Conservation (phyloP, 2,797 vertebrate species). For the Oreochromis mossambicus region DNA sequence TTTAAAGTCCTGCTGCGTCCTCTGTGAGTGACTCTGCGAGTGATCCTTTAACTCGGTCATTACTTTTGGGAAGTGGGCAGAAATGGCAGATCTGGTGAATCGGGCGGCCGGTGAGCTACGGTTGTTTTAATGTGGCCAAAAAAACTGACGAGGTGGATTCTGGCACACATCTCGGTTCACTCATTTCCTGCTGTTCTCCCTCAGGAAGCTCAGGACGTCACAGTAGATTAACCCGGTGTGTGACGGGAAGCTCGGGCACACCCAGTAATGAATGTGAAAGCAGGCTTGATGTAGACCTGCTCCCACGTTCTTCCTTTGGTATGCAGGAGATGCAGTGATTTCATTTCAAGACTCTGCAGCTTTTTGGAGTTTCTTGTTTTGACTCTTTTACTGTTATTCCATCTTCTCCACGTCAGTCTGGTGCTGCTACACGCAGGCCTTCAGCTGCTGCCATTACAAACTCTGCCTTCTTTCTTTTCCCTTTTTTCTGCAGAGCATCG, state of each 20-base stretch:
- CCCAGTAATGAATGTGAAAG: not conserved
- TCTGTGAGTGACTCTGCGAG: not conserved
- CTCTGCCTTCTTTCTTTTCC: not conserved
- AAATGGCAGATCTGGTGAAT: not conserved
- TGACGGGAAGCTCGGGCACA: not conserved
- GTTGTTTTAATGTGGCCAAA: not conserved
- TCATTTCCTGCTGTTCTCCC: not conserved
- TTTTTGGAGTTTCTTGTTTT: not conserved
- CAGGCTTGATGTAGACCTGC: not conserved
- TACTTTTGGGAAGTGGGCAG: not conserved
- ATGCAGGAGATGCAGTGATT: not conserved
- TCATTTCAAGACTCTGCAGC: not conserved
- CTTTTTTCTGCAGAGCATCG: accelerated
- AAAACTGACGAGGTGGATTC: accelerated
- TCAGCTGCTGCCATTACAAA: not conserved
- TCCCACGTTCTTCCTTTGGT: not conserved
- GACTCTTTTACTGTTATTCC: not conserved
- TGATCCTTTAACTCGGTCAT: not conserved
- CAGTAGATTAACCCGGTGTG: not conserved
- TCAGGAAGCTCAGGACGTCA: not conserved
- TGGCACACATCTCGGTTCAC: not conserved
- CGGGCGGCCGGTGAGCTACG: accelerated
- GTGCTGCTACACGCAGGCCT: not conserved
- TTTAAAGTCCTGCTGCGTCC: not conserved
- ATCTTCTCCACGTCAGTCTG: not conserved